These are phyloP conservation scores for Falcunculus frontatus DNA, from an alignment of 2,113 vertebrate genomes.

Conservation along the genomic window DNA sequence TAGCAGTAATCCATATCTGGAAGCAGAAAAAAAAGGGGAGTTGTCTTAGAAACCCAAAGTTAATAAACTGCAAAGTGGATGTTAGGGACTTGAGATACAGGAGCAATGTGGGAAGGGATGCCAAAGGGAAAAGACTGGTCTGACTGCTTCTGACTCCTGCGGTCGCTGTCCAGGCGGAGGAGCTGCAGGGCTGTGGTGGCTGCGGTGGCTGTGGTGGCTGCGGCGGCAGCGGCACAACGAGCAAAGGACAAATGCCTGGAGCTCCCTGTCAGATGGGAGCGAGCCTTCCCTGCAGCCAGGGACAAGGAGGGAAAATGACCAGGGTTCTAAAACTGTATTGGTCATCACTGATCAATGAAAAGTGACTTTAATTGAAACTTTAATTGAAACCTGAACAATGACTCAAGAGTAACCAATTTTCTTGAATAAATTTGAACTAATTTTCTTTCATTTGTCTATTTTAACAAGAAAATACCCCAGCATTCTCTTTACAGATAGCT, in stretches of 20 bases:
- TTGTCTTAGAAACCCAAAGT: not conserved
- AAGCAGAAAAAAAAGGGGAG: not conserved
- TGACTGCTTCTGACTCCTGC: not conserved
- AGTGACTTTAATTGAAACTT: too few relatives aligned
- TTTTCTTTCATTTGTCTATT: not conserved
- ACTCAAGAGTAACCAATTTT: not conserved
- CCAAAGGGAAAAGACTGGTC: too few relatives aligned
- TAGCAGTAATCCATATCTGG: conserved; percentile 85
- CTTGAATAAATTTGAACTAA: not conserved
- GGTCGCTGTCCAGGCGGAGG: not conserved
- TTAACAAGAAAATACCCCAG: not conserved
- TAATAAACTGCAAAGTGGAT: not conserved
- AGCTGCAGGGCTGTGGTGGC: not conserved
- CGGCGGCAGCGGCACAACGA: not conserved
- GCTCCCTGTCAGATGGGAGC: not conserved
- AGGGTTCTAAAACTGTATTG: not conserved
- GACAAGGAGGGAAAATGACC: not conserved
- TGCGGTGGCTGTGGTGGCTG: not conserved
- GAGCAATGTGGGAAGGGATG: not conserved
- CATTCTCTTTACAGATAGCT: not conserved
- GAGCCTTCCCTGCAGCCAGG: not conserved
- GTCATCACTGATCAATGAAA: fast-evolving
- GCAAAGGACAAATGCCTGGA: not conserved
- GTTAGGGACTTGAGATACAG: not conserved
- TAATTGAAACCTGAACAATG: not conserved